Conservation (phyloP, 2,113 vertebrate genomes). For the Callopanchax toddi region DNA sequence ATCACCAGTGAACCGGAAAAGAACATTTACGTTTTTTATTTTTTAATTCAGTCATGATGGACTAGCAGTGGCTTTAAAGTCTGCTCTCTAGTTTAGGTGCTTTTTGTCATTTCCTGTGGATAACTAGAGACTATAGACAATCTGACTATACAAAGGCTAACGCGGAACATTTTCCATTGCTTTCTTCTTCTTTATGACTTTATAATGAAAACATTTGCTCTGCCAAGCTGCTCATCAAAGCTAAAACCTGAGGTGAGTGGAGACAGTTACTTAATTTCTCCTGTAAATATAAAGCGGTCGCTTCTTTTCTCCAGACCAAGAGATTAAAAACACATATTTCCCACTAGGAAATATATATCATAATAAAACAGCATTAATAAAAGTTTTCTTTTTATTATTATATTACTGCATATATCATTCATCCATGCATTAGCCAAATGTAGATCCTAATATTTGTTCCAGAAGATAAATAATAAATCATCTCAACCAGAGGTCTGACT, state of each 20-base stretch:
- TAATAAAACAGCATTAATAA: not conserved
- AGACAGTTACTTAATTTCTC: conserved; percentile 2
- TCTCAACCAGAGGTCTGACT: no score
- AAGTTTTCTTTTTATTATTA: not conserved
- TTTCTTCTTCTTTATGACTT: not conserved
- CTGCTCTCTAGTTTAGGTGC: conserved; percentile 22
- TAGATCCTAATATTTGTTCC: no score
- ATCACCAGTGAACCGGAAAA: conserved; percentile 45
- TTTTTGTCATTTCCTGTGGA: conserved; percentile 6
- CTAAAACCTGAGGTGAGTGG: not conserved
- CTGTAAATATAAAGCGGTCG: not conserved
- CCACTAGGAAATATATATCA: not conserved
- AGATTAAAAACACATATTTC: not conserved
- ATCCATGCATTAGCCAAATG: not conserved
- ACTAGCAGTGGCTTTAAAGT: conserved; percentile 13
- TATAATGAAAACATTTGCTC: no score
- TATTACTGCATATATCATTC: not conserved
- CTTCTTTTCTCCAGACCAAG: not conserved
- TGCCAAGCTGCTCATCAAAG: not conserved
- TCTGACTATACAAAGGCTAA: no score
- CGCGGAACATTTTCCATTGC: no score
- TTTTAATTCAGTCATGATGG: conserved; percentile 42
- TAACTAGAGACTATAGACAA: no score
- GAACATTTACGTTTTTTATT: conserved; percentile 49
- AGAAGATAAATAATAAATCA: no score